Conservation (phyloP, 2,888 invertebrate genomes). For the Netelia inedita region DNA sequence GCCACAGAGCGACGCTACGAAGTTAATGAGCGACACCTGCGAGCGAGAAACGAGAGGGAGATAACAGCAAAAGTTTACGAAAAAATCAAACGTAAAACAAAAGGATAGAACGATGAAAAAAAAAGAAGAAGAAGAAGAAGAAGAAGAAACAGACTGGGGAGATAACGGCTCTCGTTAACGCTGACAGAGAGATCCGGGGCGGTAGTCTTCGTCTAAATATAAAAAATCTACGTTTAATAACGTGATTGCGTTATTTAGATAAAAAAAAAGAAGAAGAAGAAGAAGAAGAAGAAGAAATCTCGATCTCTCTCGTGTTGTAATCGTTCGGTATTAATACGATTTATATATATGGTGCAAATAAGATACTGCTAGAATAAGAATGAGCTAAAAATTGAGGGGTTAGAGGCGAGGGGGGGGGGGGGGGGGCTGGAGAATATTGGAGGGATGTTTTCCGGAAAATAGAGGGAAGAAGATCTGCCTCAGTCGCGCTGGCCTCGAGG, state of each 20-base stretch:
- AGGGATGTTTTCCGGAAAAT: not conserved
- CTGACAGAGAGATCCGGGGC: constrained; percentile 12
- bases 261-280: not conserved
- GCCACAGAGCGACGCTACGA: constrained; percentile 97
- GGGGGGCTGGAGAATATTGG: not conserved
- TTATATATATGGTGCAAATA: constrained; percentile 37
- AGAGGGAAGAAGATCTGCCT: constrained; percentile 37
- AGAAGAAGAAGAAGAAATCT: constrained; percentile 15
- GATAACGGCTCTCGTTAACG: constrained; percentile 62
- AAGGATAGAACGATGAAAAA: not conserved
- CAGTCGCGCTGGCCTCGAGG: constrained; percentile 33
- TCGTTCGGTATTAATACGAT: not conserved
- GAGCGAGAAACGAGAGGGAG: constrained; percentile 85
- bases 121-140: not conserved
- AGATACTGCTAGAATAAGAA: constrained; percentile 50
- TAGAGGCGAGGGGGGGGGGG: not conserved
- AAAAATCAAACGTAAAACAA: not conserved
- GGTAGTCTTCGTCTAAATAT: constrained; percentile 38
- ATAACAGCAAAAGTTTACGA: constrained; percentile 82
- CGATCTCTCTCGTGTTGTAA: constrained; percentile 54
- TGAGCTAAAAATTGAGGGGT: constrained; percentile 29
- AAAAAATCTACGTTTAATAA: constrained; percentile 12
- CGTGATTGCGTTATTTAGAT: not conserved
- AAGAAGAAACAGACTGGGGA: constrained; percentile 62
- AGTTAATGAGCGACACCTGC: constrained; percentile 98